phyloP scores from a whole-genome alignment of 1,140 invertebrate species.

The Orchestia grillus region DNA sequence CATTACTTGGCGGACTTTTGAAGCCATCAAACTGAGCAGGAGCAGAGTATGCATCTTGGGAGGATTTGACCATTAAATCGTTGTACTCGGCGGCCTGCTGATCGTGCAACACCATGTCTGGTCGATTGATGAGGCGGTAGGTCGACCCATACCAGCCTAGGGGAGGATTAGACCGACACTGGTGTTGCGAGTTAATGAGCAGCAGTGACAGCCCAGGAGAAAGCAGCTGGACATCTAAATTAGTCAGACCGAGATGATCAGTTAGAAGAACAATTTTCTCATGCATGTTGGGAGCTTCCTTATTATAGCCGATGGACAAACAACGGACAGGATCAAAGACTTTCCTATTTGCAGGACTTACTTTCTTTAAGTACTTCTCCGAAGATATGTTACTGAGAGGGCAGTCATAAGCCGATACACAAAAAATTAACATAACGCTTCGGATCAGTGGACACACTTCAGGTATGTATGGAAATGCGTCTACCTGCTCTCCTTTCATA shows the following conservation, averaged over 20 bases:
- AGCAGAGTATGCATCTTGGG: slow-evolving; percentile 63
- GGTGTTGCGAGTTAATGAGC: slow-evolving; percentile 81
- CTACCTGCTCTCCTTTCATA: slow-evolving; percentile 59
- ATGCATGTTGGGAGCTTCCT: slow-evolving; percentile 59
- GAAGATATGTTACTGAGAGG: slow-evolving; percentile 57
- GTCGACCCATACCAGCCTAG: slow-evolving; percentile 82
- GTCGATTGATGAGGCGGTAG: slow-evolving; percentile 85
- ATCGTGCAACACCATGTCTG: slow-evolving; percentile 77
- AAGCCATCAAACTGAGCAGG: slow-evolving; percentile 66
- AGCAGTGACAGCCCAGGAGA: slow-evolving; percentile 83
- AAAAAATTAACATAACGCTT: slow-evolving; percentile 63
- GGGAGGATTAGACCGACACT: slow-evolving; percentile 82
- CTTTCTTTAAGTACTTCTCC: slow-evolving; percentile 59
- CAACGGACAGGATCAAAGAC: not conserved
- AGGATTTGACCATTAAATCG: not conserved
- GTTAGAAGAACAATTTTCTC: slow-evolving; percentile 66
- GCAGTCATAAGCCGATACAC: slow-evolving; percentile 62
- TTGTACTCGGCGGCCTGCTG: slow-evolving; percentile 54
- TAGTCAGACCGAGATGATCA: slow-evolving; percentile 74
- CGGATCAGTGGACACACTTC: slow-evolving; percentile 62
- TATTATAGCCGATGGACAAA: not conserved
- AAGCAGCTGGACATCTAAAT: slow-evolving; percentile 80
- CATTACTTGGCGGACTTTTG: slow-evolving; percentile 72
- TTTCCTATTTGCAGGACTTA: slow-evolving; percentile 57
- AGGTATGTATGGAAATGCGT: slow-evolving; percentile 65